Conservation (phyloP, 1,140 invertebrate genomes). For the Agrilus planipennis region DNA sequence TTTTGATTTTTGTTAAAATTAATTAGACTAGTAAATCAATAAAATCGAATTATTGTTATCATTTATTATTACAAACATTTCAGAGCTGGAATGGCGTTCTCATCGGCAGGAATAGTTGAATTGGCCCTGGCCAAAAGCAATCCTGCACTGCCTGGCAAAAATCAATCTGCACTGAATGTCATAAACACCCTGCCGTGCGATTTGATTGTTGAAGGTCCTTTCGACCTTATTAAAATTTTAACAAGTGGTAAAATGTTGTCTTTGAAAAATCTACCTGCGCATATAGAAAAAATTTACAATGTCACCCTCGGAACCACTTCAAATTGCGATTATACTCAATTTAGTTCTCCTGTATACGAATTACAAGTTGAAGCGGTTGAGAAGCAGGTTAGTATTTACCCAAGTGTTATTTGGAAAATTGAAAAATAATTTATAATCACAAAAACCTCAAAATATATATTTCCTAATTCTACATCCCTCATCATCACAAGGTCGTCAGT, state of each 20-base stretch:
- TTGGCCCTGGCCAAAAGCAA: constrained; percentile 25
- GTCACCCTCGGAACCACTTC: constrained; percentile 18
- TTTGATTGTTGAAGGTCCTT: constrained; percentile 20
- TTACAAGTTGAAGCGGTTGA: constrained; percentile 21
- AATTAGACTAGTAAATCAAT: no score
- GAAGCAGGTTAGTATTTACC: constrained; percentile 23
- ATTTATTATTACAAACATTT: constrained; percentile 28
- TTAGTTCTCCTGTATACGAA: constrained; percentile 14
- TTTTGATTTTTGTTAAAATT: no score
- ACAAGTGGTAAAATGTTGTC: constrained; percentile 13
- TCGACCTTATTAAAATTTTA: constrained; percentile 13
- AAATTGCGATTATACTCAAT: constrained; percentile 16
- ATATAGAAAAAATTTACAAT: constrained; percentile 19
- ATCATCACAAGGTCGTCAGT: no score
- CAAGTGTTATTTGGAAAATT: no score
- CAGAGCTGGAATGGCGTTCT: constrained; percentile 15
- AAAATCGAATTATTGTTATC: no score
- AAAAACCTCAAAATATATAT: no score
- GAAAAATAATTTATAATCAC: no score
- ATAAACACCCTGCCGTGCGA: constrained; percentile 29
- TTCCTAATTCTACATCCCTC: no score
- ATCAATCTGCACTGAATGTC: constrained; percentile 24
- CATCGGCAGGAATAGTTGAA: constrained; percentile 26
- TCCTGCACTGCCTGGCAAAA: constrained; percentile 20
- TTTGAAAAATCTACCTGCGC: constrained; percentile 22